Evolutionary conservation across 2,113 vertebrate species (phyloP).

Genomic region (Beaufortia kweichowensis): DNA sequence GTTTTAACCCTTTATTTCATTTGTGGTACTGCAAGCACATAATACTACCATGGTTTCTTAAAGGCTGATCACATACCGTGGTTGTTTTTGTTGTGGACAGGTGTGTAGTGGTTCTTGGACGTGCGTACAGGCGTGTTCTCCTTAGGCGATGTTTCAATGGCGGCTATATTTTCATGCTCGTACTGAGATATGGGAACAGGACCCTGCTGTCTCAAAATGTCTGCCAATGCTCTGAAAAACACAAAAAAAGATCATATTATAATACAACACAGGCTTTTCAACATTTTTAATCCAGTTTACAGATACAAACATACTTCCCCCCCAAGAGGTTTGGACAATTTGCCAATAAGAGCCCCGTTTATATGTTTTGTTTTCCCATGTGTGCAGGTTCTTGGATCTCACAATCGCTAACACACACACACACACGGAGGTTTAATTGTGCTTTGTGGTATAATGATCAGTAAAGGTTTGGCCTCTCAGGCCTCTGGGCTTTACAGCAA

Average conservation of each 20-base stretch:
- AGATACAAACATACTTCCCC: not conserved
- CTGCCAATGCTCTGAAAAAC: conserved; percentile 87
- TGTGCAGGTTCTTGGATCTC: not conserved
- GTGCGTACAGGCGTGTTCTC: conserved; percentile 91
- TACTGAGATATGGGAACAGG: conserved; percentile 89
- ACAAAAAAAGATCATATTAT: not conserved
- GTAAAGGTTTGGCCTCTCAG: not conserved
- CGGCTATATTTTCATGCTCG: conserved; percentile 89
- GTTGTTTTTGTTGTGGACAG: conserved; percentile 83
- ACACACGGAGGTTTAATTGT: conserved; percentile 39
- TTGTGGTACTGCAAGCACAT: not conserved
- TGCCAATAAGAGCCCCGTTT: not conserved
- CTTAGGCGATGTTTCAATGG: conserved; percentile 89
- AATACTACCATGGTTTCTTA: no score
- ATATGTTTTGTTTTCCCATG: not conserved
- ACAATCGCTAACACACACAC: not conserved
- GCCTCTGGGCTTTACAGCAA: not conserved
- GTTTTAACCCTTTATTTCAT: no score
- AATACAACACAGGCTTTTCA: no score
- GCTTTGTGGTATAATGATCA: conserved; percentile 29
- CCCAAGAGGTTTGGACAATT: conserved; percentile 17
- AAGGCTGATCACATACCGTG: conserved; percentile 73
- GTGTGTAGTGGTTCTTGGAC: conserved; percentile 95
- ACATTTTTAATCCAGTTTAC: no score
- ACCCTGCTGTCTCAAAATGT: conserved; percentile 96